Base-by-base conservation (phyloP, 2,888 invertebrate species). In the Torymus tubicola region DNA sequence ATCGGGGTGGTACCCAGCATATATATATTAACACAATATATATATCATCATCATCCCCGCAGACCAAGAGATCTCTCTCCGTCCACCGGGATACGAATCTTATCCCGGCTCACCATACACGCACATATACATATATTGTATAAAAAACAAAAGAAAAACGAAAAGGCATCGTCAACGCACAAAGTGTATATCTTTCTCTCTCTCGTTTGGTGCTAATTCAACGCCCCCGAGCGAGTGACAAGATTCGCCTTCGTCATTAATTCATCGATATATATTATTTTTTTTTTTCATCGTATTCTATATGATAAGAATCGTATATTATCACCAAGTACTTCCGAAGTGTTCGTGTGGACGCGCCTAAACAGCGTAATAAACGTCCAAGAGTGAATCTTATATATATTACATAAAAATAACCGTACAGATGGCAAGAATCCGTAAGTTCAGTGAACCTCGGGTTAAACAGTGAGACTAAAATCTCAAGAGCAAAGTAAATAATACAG, bases 11-110 rank as follows among this genome's bases (percentile, higher is more conserved):
- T 42, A 42, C 8, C 8, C 42, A 42, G 42, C 42, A 5, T 42
- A 42, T 42, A 42, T 42, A 42, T 42, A 31, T 31, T 0, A 2
- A 31, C 1, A 31, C 0, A 31, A 31, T 31, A 31, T 31, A 31
- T 31, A 31, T 31, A 42, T 0, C 5, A 8, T 8, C 70, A 75
- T 58, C 77, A 58, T 61, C 80, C 81, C 85, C 61, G 24, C 53
- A 60, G 42, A 42, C 65, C 64, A 74, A 65, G 87, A 86, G 87
- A 87, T 87, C 86, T 86, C 85, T 85, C 84, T 88, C 88, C 88
- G 88, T 88, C 88, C 88, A 89, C 42, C 42, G 42, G 42, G 42
- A 42, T 42, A 42, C 42, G 42, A 42, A 42, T 42, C 42, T 42
- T 42, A 42, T 42, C 42, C 42, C 42, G 42, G 42, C 21, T 21